A percentile compares a stretch with the other conserved stretches of the same genome.
Conservation (phyloP, 2,888 invertebrate genomes). For the Eilema caniola region DNA sequence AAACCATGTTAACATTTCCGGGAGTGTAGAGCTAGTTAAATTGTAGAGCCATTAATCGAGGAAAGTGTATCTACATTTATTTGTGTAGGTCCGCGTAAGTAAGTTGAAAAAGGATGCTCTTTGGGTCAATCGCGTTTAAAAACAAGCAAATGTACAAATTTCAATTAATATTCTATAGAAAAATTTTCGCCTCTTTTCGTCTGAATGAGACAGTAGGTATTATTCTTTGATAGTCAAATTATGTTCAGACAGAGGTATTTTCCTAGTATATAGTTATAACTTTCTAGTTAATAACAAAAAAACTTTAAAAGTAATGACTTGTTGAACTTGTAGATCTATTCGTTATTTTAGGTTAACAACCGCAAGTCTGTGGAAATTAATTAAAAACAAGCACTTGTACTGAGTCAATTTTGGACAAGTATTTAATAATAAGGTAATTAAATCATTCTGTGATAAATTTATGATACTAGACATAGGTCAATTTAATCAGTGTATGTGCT, state of each 20-base stretch:
- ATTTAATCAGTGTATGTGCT: too few species aligned
- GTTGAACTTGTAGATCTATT: too few species aligned
- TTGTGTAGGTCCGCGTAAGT: too few species aligned
- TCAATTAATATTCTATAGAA: background rate
- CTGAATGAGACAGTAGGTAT: background rate
- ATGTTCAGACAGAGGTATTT: too few species aligned
- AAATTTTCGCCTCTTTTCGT: background rate
- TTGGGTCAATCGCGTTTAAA: too few species aligned
- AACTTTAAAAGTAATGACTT: too few species aligned
- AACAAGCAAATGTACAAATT: too few species aligned
- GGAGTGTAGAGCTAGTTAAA: background rate
- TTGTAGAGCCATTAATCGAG: background rate
- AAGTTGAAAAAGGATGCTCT: background rate
- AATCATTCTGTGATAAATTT: too few species aligned
- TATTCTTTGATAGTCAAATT: background rate
- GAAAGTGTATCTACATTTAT: background rate
- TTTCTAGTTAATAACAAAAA: too few species aligned
- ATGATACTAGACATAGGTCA: too few species aligned
- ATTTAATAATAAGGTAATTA: background rate
- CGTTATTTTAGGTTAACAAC: background rate
- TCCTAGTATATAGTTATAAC: too few species aligned
- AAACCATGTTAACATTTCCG: background rate
- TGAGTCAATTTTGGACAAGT: background rate
- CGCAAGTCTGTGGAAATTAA: background rate
- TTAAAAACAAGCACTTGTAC: background rate